Conservation (phyloP, 2,797 vertebrate species). For the Neomorphus geoffroyi region DNA sequence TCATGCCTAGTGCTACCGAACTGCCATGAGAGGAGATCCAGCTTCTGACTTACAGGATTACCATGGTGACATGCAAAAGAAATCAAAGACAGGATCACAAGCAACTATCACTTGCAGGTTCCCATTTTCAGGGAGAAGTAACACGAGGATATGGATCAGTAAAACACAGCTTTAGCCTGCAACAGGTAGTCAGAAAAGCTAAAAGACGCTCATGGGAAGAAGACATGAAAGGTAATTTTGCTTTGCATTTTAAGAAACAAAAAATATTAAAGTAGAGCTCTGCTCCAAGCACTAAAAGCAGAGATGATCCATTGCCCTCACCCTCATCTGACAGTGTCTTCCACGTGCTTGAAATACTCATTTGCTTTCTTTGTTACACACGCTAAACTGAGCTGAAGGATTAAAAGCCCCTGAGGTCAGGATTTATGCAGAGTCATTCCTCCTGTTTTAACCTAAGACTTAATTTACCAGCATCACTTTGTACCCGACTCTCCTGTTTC, state of each 20-base stretch:
- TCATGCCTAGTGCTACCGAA: neutral
- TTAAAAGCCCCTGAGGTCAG: neutral
- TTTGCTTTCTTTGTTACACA: neutral
- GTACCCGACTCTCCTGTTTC: neutral
- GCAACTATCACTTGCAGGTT: fast-evolving
- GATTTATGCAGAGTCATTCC: neutral
- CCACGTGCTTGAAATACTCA: neutral
- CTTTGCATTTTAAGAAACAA: neutral
- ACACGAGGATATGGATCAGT: neutral
- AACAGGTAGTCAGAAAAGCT: neutral
- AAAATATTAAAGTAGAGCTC: neutral
- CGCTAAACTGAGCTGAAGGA: neutral
- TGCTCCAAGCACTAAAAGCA: neutral
- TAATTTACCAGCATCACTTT: neutral
- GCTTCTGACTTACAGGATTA: fast-evolving
- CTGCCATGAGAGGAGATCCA: neutral
- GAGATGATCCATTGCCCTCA: neutral
- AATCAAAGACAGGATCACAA: neutral
- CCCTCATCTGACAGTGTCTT: neutral
- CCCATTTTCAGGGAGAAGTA: neutral
- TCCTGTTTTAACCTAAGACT: neutral
- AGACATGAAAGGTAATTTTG: neutral
- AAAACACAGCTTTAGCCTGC: neutral
- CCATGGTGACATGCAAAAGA: fast-evolving
- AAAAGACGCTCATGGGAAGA: neutral